A percentile compares a stretch with the other conserved stretches of the same genome.
Evolutionary conservation across 2,888 invertebrate species (phyloP).

Genomic region (Rotaria sp.): DNA sequence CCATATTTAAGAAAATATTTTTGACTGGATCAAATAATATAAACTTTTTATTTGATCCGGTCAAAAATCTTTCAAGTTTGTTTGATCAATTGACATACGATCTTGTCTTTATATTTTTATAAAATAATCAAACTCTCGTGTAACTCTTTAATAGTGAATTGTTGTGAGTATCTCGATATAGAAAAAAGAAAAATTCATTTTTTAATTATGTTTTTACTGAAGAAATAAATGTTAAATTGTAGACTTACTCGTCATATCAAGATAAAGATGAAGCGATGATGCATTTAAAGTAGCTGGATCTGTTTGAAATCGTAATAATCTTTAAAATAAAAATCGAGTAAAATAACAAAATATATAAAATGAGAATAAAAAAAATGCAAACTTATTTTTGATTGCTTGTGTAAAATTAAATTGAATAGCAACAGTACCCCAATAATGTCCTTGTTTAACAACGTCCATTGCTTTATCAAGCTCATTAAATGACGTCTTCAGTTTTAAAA

Average conservation of each 20-base stretch:
- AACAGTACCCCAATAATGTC: conserved; percentile 78
- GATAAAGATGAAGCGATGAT: conserved; percentile 78
- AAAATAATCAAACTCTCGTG: no score
- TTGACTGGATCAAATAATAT: no score
- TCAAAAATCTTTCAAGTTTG: no score
- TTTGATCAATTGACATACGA: no score
- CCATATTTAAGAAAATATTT: no score
- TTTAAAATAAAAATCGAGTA: background rate
- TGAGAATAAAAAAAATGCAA: background rate
- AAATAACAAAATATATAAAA: background rate
- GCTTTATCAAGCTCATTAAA: conserved; percentile 61
- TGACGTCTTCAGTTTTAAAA: conserved; percentile 20
- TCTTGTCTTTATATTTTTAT: no score
- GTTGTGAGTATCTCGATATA: no score
- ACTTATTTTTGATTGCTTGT: conserved; percentile 61
- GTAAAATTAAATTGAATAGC: conserved; percentile 83
- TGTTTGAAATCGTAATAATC: background rate
- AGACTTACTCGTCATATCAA: conserved; percentile 79
- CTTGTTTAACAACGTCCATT: conserved; percentile 66
- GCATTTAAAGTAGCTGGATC: conserved; percentile 53
- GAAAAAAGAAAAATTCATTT: no score
- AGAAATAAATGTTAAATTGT: background rate
- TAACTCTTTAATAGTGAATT: no score
- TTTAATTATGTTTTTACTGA: no score
- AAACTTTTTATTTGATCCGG: no score